Percentiles rank a stretch among this genome's conserved stretches.
Conservation (phyloP, 2,113 vertebrate species). For the Excalfactoria chinensis region DNA sequence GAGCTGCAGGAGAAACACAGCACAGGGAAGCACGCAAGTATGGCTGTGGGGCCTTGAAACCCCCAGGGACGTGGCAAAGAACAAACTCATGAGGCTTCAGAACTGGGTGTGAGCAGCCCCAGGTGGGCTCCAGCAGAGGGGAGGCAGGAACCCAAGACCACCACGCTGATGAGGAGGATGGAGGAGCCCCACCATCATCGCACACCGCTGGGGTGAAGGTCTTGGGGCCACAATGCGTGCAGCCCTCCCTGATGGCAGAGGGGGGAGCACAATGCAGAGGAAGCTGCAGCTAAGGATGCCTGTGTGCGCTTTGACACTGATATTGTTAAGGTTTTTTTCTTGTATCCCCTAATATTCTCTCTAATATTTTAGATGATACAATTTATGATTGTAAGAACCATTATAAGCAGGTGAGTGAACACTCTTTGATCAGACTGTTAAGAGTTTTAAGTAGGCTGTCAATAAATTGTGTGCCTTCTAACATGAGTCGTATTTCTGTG, state of each 20-base stretch:
- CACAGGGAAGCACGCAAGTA: no score
- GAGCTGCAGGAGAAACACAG: background rate
- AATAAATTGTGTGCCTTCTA: constrained; percentile 30
- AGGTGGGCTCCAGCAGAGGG: background rate
- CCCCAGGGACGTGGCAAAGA: background rate
- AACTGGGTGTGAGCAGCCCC: fast-evolving
- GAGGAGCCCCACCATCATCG: fast-evolving
- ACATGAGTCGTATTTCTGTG: background rate
- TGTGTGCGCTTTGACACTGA: background rate
- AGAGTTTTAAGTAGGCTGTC: background rate
- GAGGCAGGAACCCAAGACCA: background rate
- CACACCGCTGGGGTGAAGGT: background rate
- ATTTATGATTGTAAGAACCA: background rate
- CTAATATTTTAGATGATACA: background rate
- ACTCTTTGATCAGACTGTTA: background rate
- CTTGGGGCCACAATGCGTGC: background rate
- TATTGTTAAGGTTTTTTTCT: background rate
- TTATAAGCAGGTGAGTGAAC: background rate
- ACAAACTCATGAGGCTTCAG: background rate
- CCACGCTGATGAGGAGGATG: fast-evolving
- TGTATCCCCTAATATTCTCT: background rate
- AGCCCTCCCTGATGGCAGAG: background rate
- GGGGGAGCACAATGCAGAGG: background rate
- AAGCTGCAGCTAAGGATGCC: background rate
- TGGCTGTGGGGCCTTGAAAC: background rate